Evolutionary conservation across 2,113 vertebrate species (phyloP), one percentile per base, ranked within the genome.

Genomic region (Microtus montanus): DNA sequence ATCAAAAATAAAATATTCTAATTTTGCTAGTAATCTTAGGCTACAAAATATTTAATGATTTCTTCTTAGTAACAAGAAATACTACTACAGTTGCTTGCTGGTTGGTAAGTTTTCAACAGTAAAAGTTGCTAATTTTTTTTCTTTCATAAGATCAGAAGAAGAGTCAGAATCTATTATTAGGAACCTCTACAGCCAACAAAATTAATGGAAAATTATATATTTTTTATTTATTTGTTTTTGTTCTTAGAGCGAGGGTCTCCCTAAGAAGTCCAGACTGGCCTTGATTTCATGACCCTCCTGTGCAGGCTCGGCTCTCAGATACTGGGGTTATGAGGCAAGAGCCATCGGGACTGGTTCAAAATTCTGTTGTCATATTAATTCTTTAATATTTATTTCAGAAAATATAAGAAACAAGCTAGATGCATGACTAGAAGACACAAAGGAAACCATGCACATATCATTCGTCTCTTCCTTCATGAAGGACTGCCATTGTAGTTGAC

Each of bases 151-250:
- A 44, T 84, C 26, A 79, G 3, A 35, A 22, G 15, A 41, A 83
- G 94, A 47, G 14, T 85, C 49, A 85, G 35, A 52, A 86, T 75
- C 85, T 95, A 63, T 89, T 95, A 82, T 47, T 87, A 54, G 79
- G 75, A 61, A 87, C 71, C 6, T 74, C 58, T 3, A 11, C 49
- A 85, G 13, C 8, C n/a, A 47, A 61, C 2, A 17, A 85, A 78
- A 78, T 80, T 86, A 80, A 47, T 38, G 49, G n/a, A 71, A 68
- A 86, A 35, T 78, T 54, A 41, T 38, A 44, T 20, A 14, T 74
- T 44, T 73, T 73, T 61, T 33, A 38, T 61, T 75, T 54, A n/a
- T 28, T 70, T 88, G 52, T 0, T 87, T 47, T 74, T 61, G 19
- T 47, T 74, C 33, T 20, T 30, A 41, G 20, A 64, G 38, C 0